Base-by-base conservation (phyloP, 2,797 vertebrate genomes). In the Valencia hispanica region DNA sequence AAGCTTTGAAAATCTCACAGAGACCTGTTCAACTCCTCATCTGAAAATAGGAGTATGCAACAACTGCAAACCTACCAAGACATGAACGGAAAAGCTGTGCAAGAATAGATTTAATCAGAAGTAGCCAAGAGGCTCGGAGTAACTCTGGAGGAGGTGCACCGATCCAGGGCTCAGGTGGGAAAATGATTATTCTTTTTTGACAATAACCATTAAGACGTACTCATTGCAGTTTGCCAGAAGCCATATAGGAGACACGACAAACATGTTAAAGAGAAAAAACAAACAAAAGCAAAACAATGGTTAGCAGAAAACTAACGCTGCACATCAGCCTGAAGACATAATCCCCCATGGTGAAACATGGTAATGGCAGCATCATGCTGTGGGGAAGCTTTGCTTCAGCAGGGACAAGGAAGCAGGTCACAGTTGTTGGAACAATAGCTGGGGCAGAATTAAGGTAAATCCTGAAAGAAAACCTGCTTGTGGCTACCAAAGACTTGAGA, bases 311-410 rank as follows among this genome's bases (percentile, higher is more conserved):
- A 36, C 18, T 36, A 36, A 63, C 32, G 4, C 18, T 39, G 9
- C 32, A 12, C 4, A 20, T 39, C 9, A 22, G 20, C 61, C 20
- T 25, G 32, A 34, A 61, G 34, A 34, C 59, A 32, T 15, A 9
- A 27, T 30, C 8, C 30, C 45, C 22, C 50, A 51, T 6, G 50
- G 5, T 61, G 15, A 18, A 34, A 32, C 34, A 65, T 36, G 3
- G 34, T 65, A 39, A 65, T 34, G 30, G 57, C 57, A 61, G 57
- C 57, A 61, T 34, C 30, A 61, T 61, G 57, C 57, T 34, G 57
- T 34, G 30, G 15, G 57, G 57, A 61, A 34, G 18, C 30, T 61
- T 34, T 20, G 17, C 30, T 61, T 57, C 27, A 39, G 2, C 34
- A 65, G 20, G 34, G 10, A 65, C 34, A 22, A 36, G 9, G 34